Percentiles rank a stretch among this genome's conserved stretches.
Evolutionary conservation across 2,888 invertebrate genomes (phyloP).

Genomic region (Aspidapion aeneum): DNA sequence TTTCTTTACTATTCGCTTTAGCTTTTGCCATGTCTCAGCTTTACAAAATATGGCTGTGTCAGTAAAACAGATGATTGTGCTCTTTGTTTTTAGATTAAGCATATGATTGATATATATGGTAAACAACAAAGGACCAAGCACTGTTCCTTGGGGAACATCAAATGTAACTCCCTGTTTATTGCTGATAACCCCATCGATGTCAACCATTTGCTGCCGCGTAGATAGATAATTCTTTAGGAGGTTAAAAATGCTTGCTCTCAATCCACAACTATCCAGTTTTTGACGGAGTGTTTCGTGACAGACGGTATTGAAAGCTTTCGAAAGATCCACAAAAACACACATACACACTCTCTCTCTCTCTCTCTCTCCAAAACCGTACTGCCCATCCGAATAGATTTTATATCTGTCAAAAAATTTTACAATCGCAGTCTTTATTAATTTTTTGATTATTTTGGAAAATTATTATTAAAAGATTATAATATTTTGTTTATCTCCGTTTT

Average conservation of each 20-base stretch:
- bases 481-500: constrained; percentile 3
- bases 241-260: neutral
- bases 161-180: constrained; percentile 3
- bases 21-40: no score
- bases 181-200: constrained; percentile 4
- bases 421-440: neutral
- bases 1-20: no score
- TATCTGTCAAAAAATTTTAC: constrained; percentile 1
- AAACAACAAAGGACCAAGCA: no score
- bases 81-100: no score
- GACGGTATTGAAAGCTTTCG: constrained; percentile 13
- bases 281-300: neutral
- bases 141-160: constrained; percentile 15
- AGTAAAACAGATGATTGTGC: no score
- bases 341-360: neutral
- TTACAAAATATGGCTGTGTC: no score
- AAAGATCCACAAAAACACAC: constrained; percentile 6
- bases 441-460: constrained; percentile 5
- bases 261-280: constrained; percentile 8
- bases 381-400: neutral
- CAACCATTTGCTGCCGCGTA: constrained; percentile 3
- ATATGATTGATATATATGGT: no score
- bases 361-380: constrained; percentile 11
- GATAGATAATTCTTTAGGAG: constrained; percentile 6
- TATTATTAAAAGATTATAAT: neutral